phyloP scores from a whole-genome alignment of 2,113 vertebrate genomes.

The Origma solitaria region DNA sequence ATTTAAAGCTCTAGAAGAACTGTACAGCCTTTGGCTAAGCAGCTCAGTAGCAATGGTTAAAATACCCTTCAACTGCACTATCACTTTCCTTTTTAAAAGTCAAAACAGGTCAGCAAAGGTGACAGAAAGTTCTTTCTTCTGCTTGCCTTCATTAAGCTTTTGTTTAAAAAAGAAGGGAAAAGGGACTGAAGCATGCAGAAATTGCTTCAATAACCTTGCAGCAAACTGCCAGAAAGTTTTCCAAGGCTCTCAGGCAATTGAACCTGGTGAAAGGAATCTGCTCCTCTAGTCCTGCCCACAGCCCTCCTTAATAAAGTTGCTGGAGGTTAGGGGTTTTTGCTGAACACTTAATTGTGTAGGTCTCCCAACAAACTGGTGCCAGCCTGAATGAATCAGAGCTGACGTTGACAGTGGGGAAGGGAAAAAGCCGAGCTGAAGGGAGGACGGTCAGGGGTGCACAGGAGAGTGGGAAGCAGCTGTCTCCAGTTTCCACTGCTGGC shows the following conservation, averaged over 20 bases:
- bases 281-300: background rate
- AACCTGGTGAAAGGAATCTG: slow-evolving; percentile 28
- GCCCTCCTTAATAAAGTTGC: background rate
- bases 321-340: background rate
- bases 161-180: background rate
- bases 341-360: background rate
- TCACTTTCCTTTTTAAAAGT: slow-evolving; percentile 39
- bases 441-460: background rate
- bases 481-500: slow-evolving; percentile 13
- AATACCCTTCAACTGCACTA: background rate
- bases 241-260: slow-evolving; percentile 19
- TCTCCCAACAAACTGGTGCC: background rate
- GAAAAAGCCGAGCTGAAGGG: background rate
- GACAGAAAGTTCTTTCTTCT: slow-evolving; percentile 15
- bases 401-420: background rate
- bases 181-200: slow-evolving; percentile 28
- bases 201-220: slow-evolving; percentile 42
- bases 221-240: slow-evolving; percentile 46
- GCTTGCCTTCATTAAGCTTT: slow-evolving; percentile 31
- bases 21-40: background rate
- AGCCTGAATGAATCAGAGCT: background rate
- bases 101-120: background rate
- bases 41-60: background rate
- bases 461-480: background rate
- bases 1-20: background rate